Conservation (phyloP, 2,797 vertebrate species). For the Acanthurus leucopareius region DNA sequence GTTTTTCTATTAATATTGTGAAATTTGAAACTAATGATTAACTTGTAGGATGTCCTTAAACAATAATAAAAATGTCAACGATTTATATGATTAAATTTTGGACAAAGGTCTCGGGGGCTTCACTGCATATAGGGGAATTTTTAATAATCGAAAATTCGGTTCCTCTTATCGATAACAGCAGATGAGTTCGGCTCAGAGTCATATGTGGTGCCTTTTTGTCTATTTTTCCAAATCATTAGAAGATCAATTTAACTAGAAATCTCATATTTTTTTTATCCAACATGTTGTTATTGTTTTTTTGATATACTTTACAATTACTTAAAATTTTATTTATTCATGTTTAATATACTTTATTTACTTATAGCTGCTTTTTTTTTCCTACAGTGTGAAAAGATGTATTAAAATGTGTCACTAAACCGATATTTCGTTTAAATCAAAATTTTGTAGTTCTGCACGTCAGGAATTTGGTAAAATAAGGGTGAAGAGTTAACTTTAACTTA, state of each 20-base stretch:
- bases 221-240: background rate
- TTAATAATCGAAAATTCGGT: background rate
- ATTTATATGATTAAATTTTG: background rate
- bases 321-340: too few species aligned
- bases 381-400: too few species aligned
- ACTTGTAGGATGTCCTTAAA: background rate
- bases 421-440: too few species aligned
- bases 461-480: too few species aligned
- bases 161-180: background rate
- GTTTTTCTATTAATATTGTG: background rate
- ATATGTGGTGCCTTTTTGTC: background rate
- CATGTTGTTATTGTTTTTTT: background rate
- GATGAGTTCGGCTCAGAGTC: background rate
- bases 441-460: background rate
- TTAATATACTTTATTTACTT: too few species aligned
- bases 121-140: background rate
- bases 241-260: background rate
- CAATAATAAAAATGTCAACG: too few species aligned
- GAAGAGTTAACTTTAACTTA: background rate
- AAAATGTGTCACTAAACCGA: too few species aligned
- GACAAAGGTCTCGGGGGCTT: background rate
- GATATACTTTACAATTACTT: too few species aligned
- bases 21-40: background rate
- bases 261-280: background rate
- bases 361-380: too few species aligned